Conservation (phyloP, 2,797 vertebrate genomes). For the Crypturellus tataupa region DNA sequence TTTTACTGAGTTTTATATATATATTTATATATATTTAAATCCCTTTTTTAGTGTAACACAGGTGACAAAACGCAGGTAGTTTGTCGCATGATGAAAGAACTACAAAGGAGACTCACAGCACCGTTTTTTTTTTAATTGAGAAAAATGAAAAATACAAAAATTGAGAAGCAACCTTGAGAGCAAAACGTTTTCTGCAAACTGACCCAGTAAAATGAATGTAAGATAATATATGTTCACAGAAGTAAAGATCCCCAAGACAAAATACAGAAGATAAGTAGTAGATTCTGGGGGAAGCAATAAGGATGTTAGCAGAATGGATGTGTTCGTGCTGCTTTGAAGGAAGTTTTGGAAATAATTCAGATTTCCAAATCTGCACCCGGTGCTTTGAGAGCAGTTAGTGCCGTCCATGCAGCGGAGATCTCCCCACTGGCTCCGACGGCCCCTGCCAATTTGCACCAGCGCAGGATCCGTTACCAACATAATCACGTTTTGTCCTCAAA, state of each 20-base stretch:
- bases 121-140: slow-evolving; percentile 81
- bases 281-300: background rate
- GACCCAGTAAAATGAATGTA: background rate
- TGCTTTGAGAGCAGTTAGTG: background rate
- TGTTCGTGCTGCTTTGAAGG: background rate
- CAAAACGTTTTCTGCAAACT: slow-evolving; percentile 23
- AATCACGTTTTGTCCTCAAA: background rate
- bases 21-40: background rate
- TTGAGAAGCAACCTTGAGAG: slow-evolving; percentile 39
- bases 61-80: slow-evolving; percentile 47
- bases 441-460: background rate
- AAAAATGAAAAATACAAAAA: slow-evolving; percentile 70
- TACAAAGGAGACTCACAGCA: slow-evolving; percentile 64
- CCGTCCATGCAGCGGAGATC: background rate
- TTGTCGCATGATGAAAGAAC: slow-evolving; percentile 69
- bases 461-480: background rate
- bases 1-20: background rate
- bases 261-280: background rate
- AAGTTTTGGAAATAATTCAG: background rate
- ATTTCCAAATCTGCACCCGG: background rate
- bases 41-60: slow-evolving; percentile 45
- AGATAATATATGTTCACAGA: background rate
- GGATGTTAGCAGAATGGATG: background rate
- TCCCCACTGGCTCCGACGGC: background rate
- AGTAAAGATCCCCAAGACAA: background rate